Percentiles rank a stretch among this genome's conserved stretches.
Evolutionary conservation across 1,140 invertebrate genomes (phyloP).

Genomic region (Drosophila jambulina): DNA sequence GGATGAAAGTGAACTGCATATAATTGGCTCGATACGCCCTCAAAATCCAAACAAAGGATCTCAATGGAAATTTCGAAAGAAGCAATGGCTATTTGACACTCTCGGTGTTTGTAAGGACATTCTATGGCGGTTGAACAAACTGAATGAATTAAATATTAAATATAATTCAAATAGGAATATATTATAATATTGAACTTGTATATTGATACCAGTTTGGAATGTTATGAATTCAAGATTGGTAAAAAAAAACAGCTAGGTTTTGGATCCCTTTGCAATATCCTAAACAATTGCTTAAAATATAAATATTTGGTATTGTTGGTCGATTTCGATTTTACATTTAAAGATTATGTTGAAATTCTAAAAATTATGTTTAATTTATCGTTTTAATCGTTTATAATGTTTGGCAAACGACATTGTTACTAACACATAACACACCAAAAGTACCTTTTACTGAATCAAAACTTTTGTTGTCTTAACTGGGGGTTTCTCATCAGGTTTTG

Average conservation of each 20-base stretch:
- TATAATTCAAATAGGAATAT: background rate
- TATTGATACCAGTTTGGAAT: background rate
- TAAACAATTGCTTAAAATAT: background rate
- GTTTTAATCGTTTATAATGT: no score
- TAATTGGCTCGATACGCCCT: constrained; percentile 70
- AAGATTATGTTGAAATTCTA: no score
- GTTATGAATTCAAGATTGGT: no score
- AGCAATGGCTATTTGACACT: background rate
- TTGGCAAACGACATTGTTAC: no score
- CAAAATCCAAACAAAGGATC: constrained; percentile 46
- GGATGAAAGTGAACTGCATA: constrained; percentile 58
- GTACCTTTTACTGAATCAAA: no score
- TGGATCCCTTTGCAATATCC: background rate
- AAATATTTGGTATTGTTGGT: no score
- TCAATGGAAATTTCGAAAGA: constrained; percentile 3
- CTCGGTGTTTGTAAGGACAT: background rate
- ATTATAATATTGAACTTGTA: background rate
- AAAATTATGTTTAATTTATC: no score
- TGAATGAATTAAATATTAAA: no score
- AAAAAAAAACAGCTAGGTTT: background rate
- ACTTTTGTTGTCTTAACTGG: no score
- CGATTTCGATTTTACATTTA: no score
- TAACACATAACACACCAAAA: no score
- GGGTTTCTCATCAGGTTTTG: no score
- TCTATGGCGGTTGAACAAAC: background rate